phyloP scores from a whole-genome alignment of 1,140 invertebrate genomes.

The Megalonaias nervosa region DNA sequence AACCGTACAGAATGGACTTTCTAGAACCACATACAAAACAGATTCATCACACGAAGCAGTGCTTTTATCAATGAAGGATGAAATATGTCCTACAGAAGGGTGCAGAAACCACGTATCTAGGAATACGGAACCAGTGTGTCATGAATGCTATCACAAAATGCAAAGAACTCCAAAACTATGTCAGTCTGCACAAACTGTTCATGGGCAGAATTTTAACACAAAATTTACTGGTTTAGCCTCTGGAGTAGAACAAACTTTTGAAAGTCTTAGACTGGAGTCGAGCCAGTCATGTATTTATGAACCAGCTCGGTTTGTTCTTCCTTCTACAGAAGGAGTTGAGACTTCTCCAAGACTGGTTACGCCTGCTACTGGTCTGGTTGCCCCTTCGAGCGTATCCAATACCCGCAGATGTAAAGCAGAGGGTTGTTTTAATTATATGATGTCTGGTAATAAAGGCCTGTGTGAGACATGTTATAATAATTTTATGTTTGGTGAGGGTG shows the following conservation, averaged over 20 bases:
- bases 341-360: neutral
- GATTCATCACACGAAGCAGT: too few species aligned
- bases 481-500: neutral
- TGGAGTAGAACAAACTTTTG: neutral
- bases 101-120: too few species aligned
- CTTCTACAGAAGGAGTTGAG: neutral
- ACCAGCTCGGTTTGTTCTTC: conserved; percentile 3
- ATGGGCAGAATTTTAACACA: too few species aligned
- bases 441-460: conserved; percentile 11
- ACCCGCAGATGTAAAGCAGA: neutral
- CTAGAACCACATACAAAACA: neutral
- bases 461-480: conserved; percentile 35
- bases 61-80: too few species aligned
- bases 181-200: too few species aligned
- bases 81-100: too few species aligned
- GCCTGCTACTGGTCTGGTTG: neutral
- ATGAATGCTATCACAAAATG: too few species aligned
- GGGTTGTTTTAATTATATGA: neutral
- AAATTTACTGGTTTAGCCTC: too few species aligned
- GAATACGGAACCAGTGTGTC: too few species aligned
- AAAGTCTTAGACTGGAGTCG: neutral
- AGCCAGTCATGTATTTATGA: neutral
- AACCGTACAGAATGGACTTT: conserved; percentile 7
- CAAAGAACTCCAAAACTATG: too few species aligned
- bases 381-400: neutral